Conservation (phyloP, 2,888 invertebrate genomes). For the Ormyrus rosae region DNA sequence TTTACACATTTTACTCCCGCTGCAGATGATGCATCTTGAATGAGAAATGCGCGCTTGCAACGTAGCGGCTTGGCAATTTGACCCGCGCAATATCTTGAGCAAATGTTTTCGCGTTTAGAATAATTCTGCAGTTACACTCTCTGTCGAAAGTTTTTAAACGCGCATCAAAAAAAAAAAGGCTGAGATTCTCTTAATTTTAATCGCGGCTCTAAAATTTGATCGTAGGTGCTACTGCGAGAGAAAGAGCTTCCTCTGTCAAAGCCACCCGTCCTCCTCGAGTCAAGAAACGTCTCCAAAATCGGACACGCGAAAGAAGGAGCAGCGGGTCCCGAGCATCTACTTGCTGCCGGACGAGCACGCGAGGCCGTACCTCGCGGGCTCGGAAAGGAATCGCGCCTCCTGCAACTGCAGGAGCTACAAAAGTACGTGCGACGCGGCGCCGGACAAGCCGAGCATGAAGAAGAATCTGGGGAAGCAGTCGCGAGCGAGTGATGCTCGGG, state of each 20-base stretch:
- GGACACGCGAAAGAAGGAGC: slow-evolving; percentile 5
- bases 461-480: slow-evolving; percentile 18
- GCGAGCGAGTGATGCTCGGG: slow-evolving; percentile 7
- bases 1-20: too few relatives aligned
- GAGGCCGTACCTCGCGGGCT: slow-evolving; percentile 1
- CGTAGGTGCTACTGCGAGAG: slow-evolving; percentile 41
- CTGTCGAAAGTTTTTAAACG: too few relatives aligned
- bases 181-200: too few relatives aligned
- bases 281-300: slow-evolving; percentile 15
- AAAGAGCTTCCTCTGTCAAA: slow-evolving; percentile 26
- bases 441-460: background rate
- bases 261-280: slow-evolving; percentile 23
- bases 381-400: slow-evolving; percentile 7
- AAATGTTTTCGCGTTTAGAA: too few relatives aligned
- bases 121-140: too few relatives aligned
- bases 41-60: too few relatives aligned
- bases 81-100: too few relatives aligned
- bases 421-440: background rate
- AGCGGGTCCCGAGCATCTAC: slow-evolving; percentile 4
- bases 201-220: background rate
- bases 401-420: slow-evolving; percentile 14
- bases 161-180: too few relatives aligned
- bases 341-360: slow-evolving; percentile 7
- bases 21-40: too few relatives aligned
- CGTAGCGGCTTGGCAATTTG: too few relatives aligned